phyloP scores from a whole-genome alignment of 2,797 vertebrate species.

The Gobio occitaniae region DNA sequence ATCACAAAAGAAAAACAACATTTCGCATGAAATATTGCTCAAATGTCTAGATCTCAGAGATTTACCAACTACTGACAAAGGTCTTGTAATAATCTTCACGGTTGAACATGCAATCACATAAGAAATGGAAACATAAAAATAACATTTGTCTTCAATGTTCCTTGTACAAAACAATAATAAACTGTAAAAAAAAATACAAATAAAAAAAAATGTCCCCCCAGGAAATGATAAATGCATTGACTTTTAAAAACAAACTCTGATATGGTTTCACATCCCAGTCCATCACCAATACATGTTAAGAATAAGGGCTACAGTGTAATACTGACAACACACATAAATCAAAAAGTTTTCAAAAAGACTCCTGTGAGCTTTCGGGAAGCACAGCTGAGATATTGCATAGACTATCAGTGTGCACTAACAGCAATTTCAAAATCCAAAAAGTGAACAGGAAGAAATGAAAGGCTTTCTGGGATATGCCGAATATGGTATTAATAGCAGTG shows the following conservation, averaged over 20 bases:
- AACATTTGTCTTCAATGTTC: not conserved
- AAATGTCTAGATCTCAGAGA: not conserved
- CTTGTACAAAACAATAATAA: not conserved
- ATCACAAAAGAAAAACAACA: not conserved
- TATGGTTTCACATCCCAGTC: constrained; percentile 60
- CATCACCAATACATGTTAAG: constrained; percentile 33
- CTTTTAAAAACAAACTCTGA: constrained; percentile 58
- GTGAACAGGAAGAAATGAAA: not conserved
- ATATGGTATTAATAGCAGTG: constrained; percentile 9
- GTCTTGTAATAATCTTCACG: not conserved
- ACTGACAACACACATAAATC: constrained; percentile 14
- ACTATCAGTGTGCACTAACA: not conserved
- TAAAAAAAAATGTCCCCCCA: too few relatives aligned
- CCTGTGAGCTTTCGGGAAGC: constrained; percentile 1
- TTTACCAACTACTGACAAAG: not conserved
- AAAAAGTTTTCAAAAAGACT: constrained; percentile 1
- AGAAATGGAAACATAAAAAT: not conserved
- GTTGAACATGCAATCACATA: not conserved
- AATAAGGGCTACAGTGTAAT: constrained; percentile 2
- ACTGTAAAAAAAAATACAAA: not conserved
- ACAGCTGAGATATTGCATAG: not conserved
- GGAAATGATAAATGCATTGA: constrained; percentile 20
- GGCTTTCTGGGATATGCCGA: constrained; percentile 33
- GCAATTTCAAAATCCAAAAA: not conserved
- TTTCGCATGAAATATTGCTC: not conserved